phyloP scores from a whole-genome alignment of 2,113 vertebrate genomes.

The Nibea coibor region DNA sequence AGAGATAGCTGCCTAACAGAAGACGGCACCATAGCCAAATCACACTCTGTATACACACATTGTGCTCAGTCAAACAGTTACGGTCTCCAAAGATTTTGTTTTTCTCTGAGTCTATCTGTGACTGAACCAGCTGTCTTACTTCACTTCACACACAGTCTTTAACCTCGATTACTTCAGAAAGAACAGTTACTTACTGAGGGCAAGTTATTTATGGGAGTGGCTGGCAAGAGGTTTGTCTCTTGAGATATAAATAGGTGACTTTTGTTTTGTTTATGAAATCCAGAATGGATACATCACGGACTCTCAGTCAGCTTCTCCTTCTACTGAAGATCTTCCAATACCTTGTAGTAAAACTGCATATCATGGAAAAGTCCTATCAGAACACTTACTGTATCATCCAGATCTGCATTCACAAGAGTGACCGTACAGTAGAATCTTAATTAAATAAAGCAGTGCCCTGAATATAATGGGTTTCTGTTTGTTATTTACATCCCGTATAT shows the following conservation, averaged over 20 bases:
- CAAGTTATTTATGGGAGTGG: not conserved
- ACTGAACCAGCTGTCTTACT: slow-evolving; percentile 37
- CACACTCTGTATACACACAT: slow-evolving; percentile 43
- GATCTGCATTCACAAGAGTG: slow-evolving; percentile 21
- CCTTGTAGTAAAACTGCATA: slow-evolving; percentile 26
- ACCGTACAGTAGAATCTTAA: slow-evolving; percentile 11
- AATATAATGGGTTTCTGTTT: slow-evolving; percentile 9
- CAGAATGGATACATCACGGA: slow-evolving; percentile 11
- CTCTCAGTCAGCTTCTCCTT: slow-evolving; percentile 34
- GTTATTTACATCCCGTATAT: slow-evolving; percentile 43
- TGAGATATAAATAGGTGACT: not conserved
- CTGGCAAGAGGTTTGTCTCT: not conserved
- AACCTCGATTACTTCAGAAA: slow-evolving; percentile 2
- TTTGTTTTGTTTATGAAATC: slow-evolving; percentile 22
- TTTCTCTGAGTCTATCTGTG: slow-evolving; percentile 34
- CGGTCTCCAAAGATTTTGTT: slow-evolving; percentile 63
- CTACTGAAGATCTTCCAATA: slow-evolving; percentile 28
- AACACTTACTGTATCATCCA: slow-evolving; percentile 9
- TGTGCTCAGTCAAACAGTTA: slow-evolving; percentile 49
- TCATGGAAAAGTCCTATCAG: not conserved
- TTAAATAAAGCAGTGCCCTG: slow-evolving; percentile 30
- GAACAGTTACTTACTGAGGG: not conserved
- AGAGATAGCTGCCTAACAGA: slow-evolving; percentile 31
- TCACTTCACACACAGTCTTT: slow-evolving; percentile 27
- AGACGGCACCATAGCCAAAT: slow-evolving; percentile 62